These are phyloP conservation scores for Caenorhabditis inopinata DNA, from an alignment of 1,140 invertebrate species.

Conservation along the genomic window DNA sequence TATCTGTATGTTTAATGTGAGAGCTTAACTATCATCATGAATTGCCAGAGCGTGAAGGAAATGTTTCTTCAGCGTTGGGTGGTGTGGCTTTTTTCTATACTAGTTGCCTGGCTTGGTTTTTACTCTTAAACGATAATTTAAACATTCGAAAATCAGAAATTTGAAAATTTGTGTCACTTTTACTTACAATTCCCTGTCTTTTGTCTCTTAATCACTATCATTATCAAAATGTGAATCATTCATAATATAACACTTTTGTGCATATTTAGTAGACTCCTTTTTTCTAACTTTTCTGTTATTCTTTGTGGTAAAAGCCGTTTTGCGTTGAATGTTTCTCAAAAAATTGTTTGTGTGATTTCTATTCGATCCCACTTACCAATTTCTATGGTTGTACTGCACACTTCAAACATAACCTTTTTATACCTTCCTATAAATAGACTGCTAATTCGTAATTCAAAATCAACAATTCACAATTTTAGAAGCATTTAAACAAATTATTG, in stretches of 20 bases:
- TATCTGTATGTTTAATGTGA: neutral
- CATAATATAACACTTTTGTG: conserved; percentile 7
- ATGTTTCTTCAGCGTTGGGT: neutral
- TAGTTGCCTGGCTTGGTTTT: conserved; percentile 4
- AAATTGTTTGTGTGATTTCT: neutral
- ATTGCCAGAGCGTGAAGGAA: neutral
- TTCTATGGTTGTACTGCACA: neutral
- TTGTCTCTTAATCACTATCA: neutral
- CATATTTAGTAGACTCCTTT: neutral
- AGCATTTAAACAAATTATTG: too few relatives aligned
- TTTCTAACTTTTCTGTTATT: neutral
- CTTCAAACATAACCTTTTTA: neutral
- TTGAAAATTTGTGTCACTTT: neutral
- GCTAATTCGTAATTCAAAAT: too few relatives aligned
- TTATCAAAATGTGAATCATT: conserved; percentile 12
- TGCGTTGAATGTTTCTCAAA: neutral
- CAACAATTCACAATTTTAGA: too few relatives aligned
- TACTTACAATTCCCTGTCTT: neutral
- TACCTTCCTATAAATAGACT: neutral
- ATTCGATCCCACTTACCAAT: neutral
- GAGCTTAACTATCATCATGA: neutral
- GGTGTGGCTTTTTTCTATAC: neutral
- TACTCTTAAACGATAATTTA: neutral
- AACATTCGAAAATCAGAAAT: neutral
- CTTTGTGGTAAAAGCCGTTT: neutral